Percentiles rank a stretch among this genome's conserved stretches.
phyloP scores from a whole-genome alignment of 2,888 invertebrate genomes.

The Mermis nigrescens region DNA sequence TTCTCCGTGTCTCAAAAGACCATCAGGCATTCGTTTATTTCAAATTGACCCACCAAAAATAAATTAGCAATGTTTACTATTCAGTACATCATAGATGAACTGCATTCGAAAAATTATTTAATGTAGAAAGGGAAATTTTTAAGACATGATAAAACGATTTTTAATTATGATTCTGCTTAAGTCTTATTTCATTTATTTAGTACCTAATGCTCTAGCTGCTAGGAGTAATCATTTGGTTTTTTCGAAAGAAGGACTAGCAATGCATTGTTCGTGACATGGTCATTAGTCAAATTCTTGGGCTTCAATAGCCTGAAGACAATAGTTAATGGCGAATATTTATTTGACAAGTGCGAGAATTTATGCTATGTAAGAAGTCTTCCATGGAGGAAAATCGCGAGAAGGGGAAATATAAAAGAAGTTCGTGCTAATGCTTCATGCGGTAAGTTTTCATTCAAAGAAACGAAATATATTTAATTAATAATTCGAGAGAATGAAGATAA shows the following conservation, averaged over 20 bases:
- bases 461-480: too few species aligned
- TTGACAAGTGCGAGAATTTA: constrained; percentile 66
- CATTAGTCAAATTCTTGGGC: constrained; percentile 7
- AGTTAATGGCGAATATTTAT: constrained; percentile 43
- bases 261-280: too few species aligned
- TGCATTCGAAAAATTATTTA: too few species aligned
- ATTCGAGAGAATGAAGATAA: too few species aligned
- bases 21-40: too few species aligned
- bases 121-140: background rate
- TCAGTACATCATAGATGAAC: too few species aligned
- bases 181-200: background rate
- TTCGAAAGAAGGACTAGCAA: too few species aligned
- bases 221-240: too few species aligned
- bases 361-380: constrained; percentile 77
- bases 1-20: too few species aligned
- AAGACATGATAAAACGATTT: background rate
- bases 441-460: background rate
- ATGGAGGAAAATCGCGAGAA: constrained; percentile 54
- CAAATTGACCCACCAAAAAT: too few species aligned
- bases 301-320: background rate
- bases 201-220: too few species aligned
- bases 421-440: background rate
- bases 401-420: background rate
- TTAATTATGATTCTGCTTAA: background rate
- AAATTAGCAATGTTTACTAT: too few species aligned